Conservation (phyloP, 2,888 invertebrate genomes). For the Philhelius pedissequus region DNA sequence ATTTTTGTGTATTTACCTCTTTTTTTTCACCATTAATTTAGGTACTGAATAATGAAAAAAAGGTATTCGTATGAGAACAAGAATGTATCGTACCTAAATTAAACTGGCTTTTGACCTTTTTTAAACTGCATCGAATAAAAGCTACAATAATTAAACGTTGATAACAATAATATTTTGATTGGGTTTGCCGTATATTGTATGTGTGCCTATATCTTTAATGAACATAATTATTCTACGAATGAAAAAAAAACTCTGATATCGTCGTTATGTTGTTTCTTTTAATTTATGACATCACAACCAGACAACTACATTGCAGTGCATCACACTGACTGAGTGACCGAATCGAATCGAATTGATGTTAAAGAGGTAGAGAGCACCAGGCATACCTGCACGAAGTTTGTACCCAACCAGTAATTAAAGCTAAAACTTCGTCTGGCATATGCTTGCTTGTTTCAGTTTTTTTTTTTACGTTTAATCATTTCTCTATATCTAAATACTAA, state of each 20-base stretch:
- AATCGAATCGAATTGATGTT: not conserved
- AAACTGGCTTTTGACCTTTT: not conserved
- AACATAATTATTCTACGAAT: not conserved
- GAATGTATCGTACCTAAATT: not conserved
- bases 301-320: not conserved
- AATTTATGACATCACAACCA: not conserved
- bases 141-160: not conserved
- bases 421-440: not conserved
- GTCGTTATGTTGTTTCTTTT: not conserved
- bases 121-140: not conserved
- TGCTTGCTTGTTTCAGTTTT: not conserved
- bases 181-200: not conserved
- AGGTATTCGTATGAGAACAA: not conserved
- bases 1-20: not conserved
- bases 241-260: not conserved
- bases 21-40: not conserved
- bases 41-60: not conserved
- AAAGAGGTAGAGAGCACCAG: not conserved
- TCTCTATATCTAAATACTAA: not conserved
- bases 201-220: not conserved
- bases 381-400: not conserved
- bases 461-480: not conserved
- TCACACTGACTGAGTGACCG: not conserved
- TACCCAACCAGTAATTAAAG: not conserved
- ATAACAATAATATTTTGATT: not conserved